Base-by-base conservation (phyloP, 2,113 vertebrate genomes). In the Oryzias javanicus region DNA sequence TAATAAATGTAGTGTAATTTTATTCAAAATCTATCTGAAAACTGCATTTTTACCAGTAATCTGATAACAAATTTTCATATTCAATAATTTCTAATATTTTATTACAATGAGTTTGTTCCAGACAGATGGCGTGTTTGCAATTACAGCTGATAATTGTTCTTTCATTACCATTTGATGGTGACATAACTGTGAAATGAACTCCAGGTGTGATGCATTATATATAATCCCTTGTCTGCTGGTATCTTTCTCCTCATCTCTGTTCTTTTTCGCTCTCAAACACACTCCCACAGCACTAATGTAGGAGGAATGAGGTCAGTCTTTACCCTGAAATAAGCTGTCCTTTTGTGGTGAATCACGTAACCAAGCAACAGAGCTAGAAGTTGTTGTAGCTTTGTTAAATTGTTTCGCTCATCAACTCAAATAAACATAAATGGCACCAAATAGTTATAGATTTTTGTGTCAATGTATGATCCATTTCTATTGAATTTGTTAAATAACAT, bases 371-470 rank as follows among this genome's bases (percentile, higher is more conserved):
- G 16, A 44, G 42, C 17, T 4, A n/a, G 41, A 24, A 5, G 44
- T 55, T 49, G 15, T 52, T 42, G 24, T 22, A 25, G 49, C 67
- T 63, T 25, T 72, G 48, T 49, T 70, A 64, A 70, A 72, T 29
- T 50, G 63, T 47, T 51, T 70, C 27, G 58, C 42, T 68, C 60
- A 59, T 77, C 58, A 64, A 29, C 47, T 60, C 62, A 68, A 68
- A 55, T 64, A 25, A 70, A 76, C 51, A 60, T 62, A 72, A 85
- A 64, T 50, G 68, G 35, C 53, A 53, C 27, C 47, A 68, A 85
- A 72, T 68, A 42, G 56, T 27, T 55, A 74, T 78, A 60, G 74
- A 80, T 69, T 60, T 12, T 35, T 35, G 6, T 27, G 25, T 27
- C 25, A 27, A 6, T 27, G 25, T 27, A 27, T 27, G 4, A 6